Conservation (phyloP, 2,888 invertebrate genomes). For the Lepidonotus clava region DNA sequence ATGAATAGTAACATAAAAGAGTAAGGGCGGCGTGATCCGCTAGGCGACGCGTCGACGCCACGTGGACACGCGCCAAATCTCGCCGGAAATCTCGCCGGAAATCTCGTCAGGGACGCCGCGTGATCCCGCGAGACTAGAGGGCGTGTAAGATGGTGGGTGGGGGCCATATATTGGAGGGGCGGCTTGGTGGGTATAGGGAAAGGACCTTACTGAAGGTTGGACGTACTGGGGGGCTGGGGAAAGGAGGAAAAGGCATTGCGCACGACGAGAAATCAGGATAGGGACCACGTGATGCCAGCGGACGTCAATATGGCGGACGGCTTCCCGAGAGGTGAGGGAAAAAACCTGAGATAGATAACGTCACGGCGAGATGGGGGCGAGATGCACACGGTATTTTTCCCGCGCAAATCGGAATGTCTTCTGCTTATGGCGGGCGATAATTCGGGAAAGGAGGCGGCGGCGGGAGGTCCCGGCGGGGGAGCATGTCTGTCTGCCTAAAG, state of each 20-base stretch:
- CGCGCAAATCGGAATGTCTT: not conserved
- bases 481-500: constrained; percentile 4
- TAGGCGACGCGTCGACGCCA: not conserved
- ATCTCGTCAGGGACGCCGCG: not conserved
- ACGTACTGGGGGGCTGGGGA: too few relatives aligned
- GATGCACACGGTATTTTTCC: not conserved
- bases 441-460: not conserved
- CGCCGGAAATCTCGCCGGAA: not conserved
- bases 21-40: not conserved
- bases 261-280: too few relatives aligned
- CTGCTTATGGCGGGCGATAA: not conserved
- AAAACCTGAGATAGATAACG: not conserved
- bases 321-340: not conserved
- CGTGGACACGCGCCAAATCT: not conserved
- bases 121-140: too few relatives aligned
- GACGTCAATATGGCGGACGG: not conserved
- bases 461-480: too few relatives aligned
- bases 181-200: too few relatives aligned
- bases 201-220: too few relatives aligned
- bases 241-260: too few relatives aligned
- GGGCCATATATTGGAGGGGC: too few relatives aligned
- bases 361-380: not conserved
- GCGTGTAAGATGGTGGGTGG: too few relatives aligned
- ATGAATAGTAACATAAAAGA: not conserved
- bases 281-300: too few relatives aligned